Evolutionary conservation across 2,888 invertebrate species (phyloP).

Genomic region (Cheiracanthium punctorium): DNA sequence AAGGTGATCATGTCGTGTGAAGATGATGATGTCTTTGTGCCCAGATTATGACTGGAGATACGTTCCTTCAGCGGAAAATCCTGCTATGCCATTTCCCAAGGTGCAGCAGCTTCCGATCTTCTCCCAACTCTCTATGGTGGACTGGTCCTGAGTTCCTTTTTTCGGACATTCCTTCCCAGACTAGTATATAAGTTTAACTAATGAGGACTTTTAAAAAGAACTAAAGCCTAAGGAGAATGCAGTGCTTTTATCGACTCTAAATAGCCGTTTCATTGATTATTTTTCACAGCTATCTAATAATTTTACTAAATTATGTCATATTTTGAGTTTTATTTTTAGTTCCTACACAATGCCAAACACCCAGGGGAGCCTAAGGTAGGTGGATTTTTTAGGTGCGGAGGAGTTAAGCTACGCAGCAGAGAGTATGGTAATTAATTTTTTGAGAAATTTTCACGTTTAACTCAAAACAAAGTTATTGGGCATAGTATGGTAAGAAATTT

Average conservation of each 20-base stretch:
- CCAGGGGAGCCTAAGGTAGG: background rate
- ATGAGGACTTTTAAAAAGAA: background rate
- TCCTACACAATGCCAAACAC: background rate
- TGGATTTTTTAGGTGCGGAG: background rate
- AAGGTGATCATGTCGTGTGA: constrained; percentile 9
- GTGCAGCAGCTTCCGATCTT: constrained; percentile 16
- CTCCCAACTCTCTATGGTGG: background rate
- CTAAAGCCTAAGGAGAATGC: background rate
- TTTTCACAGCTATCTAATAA: background rate
- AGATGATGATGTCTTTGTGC: constrained; percentile 33
- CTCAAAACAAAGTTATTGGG: background rate
- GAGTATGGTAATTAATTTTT: background rate
- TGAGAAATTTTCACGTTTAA: background rate
- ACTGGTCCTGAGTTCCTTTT: too few relatives aligned
- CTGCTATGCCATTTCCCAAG: constrained; percentile 73
- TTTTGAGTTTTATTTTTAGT: background rate
- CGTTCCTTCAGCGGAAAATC: constrained; percentile 73
- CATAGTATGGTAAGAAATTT: background rate
- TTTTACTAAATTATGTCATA: background rate
- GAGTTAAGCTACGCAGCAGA: background rate
- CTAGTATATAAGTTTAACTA: background rate
- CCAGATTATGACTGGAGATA: too few relatives aligned
- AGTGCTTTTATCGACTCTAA: too few relatives aligned
- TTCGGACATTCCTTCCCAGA: background rate
- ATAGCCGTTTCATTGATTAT: background rate